Percentiles rank a stretch among this genome's conserved stretches.
Evolutionary conservation across 1,140 invertebrate genomes (phyloP).

Genomic region (Dufourea novaeangliae): DNA sequence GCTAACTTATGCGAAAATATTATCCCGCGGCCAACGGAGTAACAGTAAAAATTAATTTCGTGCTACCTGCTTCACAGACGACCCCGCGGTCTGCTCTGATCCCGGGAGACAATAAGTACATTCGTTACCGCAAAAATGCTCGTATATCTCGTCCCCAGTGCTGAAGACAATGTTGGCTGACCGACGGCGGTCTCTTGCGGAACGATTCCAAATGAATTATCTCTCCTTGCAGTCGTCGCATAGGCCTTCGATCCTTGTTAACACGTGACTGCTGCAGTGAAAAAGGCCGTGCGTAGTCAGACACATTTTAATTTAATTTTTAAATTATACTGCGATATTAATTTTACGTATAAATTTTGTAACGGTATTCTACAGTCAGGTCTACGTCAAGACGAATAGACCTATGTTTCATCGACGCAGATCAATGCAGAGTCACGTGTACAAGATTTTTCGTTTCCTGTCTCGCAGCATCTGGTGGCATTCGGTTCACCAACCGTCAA

Average conservation of each 20-base stretch:
- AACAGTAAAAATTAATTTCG: slow-evolving; percentile 59
- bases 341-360: no score
- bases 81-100: background rate
- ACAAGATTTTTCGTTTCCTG: background rate
- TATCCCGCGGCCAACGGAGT: slow-evolving; percentile 4
- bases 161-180: slow-evolving; percentile 11
- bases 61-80: background rate
- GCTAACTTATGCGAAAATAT: slow-evolving; percentile 38
- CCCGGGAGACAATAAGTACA: slow-evolving; percentile 39
- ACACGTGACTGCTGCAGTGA: no score
- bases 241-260: background rate
- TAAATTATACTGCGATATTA: no score
- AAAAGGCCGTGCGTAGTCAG: no score
- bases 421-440: background rate
- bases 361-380: no score
- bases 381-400: no score
- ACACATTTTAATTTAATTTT: no score
- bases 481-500: slow-evolving; percentile 52
- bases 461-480: slow-evolving; percentile 10
- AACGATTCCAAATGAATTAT: slow-evolving; percentile 24
- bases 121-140: slow-evolving; percentile 53
- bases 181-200: background rate
- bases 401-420: slow-evolving; percentile 6
- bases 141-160: slow-evolving; percentile 18
- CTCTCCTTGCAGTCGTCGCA: background rate